Evolutionary conservation across 2,888 invertebrate genomes (phyloP), one percentile per base, ranked within the genome.

Genomic region (Mesoligia furuncula): DNA sequence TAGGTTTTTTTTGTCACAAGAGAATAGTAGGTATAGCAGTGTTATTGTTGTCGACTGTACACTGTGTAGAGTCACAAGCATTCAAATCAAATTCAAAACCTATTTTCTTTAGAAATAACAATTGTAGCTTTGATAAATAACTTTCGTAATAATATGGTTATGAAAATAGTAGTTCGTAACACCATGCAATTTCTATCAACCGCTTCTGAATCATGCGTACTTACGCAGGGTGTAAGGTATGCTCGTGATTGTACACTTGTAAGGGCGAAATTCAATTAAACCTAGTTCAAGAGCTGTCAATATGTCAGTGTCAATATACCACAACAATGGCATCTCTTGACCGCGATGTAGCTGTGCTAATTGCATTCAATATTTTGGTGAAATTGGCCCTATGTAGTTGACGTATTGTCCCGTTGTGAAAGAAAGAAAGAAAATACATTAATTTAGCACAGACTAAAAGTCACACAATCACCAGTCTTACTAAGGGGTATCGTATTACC

Each of bases 331-430:
- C 61, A 31, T 9, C 17, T 31, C 61, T 61, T 20, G 31, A 9
- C 20, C 9, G 31, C 31, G 61, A 20, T 31, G 4, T 61, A 61
- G 31, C 3, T 61, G 27, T 62, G 17, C 31, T 31, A 5, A 62
- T 6, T 24, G 2, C 31, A 4, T 24, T 62, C 24, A 62, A 62
- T 62, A 36, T 62, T 62, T 62, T 62, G 20, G 11, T 62, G 62
- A 62, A 36, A 36, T 62, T 5, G 36, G 6, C 62, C 11, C 27
- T 9, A 61, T 79, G 45, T 71, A 67, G 57, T 42, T 77, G 78
- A 85, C 70, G 64, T 72, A 85, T 80, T 71, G 78, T 64, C 67
- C 54, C 67, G 74, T 69, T 75, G n/a, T n/a, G n/a, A n/a, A n/a
- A n/a, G n/a, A n/a, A n/a, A n/a, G n/a, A n/a, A n/a, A n/a, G n/a